Percentiles rank a stretch among this genome's conserved stretches.
Conservation (phyloP, 1,140 invertebrate genomes). For the Drosophila eugracilis region DNA sequence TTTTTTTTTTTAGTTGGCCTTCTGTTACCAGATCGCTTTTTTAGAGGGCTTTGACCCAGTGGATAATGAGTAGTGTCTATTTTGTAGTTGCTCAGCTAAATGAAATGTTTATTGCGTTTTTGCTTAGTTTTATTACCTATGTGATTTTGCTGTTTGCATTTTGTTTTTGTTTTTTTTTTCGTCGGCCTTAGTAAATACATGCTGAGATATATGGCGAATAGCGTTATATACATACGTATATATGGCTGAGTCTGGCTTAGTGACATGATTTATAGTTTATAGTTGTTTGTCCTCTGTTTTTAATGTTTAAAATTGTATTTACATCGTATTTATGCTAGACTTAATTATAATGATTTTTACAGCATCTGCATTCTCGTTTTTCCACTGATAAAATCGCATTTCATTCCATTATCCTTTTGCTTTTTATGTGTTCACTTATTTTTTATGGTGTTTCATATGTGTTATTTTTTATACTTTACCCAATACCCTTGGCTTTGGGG, state of each 20-base stretch:
- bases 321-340: conserved; percentile 66
- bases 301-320: conserved; percentile 79
- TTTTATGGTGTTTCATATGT: conserved; percentile 50
- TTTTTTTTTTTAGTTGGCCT: conserved; percentile 13
- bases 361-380: conserved; percentile 62
- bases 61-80: conserved; percentile 31
- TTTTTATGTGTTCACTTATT: conserved; percentile 26
- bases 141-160: conserved; percentile 12
- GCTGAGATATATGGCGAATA: conserved; percentile 26
- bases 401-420: conserved; percentile 32
- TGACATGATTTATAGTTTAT: conserved; percentile 68
- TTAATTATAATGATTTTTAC: conserved; percentile 76
- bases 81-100: conserved; percentile 36
- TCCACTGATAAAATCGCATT: conserved; percentile 72
- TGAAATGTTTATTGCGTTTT: conserved; percentile 24
- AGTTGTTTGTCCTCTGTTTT: conserved; percentile 52
- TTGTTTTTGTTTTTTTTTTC: conserved; percentile 1
- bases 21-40: conserved; percentile 36
- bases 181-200: conserved; percentile 21
- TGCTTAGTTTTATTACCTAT: conserved; percentile 8
- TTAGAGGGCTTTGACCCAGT: conserved; percentile 24
- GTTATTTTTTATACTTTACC: conserved; percentile 31
- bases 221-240: conserved; percentile 40
- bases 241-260: conserved; percentile 27
- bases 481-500: conserved; percentile 5